Base-by-base conservation (phyloP, 2,113 vertebrate genomes). In the Osmerus eperlanus region DNA sequence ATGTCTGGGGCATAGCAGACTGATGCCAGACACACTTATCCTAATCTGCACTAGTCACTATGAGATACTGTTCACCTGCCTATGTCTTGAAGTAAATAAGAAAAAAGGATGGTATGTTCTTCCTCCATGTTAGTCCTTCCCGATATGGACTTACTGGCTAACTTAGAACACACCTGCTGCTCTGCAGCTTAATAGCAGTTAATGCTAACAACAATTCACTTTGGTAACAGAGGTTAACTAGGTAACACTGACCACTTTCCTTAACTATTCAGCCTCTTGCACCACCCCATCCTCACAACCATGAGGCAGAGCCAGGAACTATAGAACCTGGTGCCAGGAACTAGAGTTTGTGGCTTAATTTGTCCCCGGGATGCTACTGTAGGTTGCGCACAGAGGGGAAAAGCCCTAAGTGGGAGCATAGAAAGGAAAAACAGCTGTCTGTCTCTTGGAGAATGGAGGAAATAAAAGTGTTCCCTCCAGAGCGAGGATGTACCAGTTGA, bases 1-100 rank as follows among this genome's bases (percentile, higher is more conserved):
- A 85, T 82, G 84, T 91, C 90, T 90, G 86, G 85, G 81, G 78
- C 85, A 52, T 65, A 78, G 80, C 89, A 91, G 88, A 83, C 83
- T 75, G 82, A 83, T 78, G 75, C 75, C 86, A 91, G 91, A 93
- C 89, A 84, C 82, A 88, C 86, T 89, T 88, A 90, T 87, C 90
- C 83, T 82, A 81, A 79, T 76, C 79, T 81, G 83, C 77, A 77
- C 85, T 77, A 41, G 52, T 55, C 65, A 72, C 72, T 70, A 67
- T 71, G 71, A 68, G 19, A 73, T 70, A 67, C 70, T 81, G 81
- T 85, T 64, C 41, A 79, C 81, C 72, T 70, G 56, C 64, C 41
- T 15, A 15, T 54, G 41, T 67, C 61, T 68, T 29, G 12, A 59
- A 16, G 52, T 72, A 41, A 68, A 76, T 32, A 36, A 36, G 29